Conservation (phyloP, 92 coral and sea anemone species). For the Chrysogorgia sp. region DNA sequence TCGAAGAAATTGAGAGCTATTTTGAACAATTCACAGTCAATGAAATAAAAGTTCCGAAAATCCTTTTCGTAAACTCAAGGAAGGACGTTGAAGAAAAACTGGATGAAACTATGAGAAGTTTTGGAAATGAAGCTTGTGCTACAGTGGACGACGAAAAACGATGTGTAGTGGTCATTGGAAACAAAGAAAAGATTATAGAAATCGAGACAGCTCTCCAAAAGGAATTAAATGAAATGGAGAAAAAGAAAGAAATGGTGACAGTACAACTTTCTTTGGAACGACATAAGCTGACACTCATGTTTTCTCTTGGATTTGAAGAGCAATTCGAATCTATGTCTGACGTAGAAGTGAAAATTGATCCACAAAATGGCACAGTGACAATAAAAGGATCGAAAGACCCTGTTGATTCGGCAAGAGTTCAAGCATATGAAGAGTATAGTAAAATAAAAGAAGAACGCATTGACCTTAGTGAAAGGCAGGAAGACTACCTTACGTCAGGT, state of each 20-base stretch:
- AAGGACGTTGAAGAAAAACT: neutral
- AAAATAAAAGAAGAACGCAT: slow-evolving; percentile 8
- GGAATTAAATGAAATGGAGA: slow-evolving; percentile 2
- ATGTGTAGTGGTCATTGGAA: neutral
- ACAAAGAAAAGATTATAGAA: neutral
- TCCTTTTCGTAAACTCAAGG: neutral
- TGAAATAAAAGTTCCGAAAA: slow-evolving; percentile 9
- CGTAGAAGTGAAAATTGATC: neutral
- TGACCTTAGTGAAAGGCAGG: neutral
- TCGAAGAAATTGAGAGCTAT: neutral
- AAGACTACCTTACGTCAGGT: slow-evolving; percentile 1
- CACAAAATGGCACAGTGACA: neutral
- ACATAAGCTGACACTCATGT: neutral
- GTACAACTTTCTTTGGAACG: neutral
- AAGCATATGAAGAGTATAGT: neutral
- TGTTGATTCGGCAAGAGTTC: neutral
- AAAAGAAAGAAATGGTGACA: neutral
- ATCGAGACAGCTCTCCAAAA: neutral
- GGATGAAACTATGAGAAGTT: neutral
- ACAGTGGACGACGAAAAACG: neutral
- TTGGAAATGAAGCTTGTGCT: neutral
- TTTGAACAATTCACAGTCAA: neutral
- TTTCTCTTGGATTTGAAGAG: slow-evolving; percentile 12
- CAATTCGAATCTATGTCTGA: neutral
- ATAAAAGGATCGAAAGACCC: neutral